Evolutionary conservation across 2,888 invertebrate genomes (phyloP).

Genomic region (Nomada hirtipes): DNA sequence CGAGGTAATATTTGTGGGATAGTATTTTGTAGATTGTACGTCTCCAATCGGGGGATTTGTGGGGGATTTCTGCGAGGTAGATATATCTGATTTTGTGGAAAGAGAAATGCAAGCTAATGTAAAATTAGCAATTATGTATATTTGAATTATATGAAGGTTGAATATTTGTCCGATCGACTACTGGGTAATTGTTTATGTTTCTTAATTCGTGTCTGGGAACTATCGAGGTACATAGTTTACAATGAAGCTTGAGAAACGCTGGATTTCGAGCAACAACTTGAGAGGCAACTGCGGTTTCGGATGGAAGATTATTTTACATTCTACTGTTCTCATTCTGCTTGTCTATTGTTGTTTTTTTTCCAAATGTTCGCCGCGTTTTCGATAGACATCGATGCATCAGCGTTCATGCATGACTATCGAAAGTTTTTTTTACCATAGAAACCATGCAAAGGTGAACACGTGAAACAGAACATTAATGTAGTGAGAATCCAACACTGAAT

Average conservation of each 20-base stretch:
- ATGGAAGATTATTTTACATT: constrained; percentile 56
- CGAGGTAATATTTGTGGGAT: too few relatives aligned
- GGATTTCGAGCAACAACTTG: constrained; percentile 45
- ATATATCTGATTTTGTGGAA: too few relatives aligned
- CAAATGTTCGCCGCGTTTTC: constrained; percentile 22
- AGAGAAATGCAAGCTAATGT: too few relatives aligned
- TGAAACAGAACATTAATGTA: neutral
- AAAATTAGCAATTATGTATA: too few relatives aligned
- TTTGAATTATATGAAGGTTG: too few relatives aligned
- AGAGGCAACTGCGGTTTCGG: constrained; percentile 33
- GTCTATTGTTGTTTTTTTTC: constrained; percentile 24
- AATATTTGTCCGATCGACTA: too few relatives aligned
- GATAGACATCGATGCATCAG: constrained; percentile 30
- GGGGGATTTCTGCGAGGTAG: too few relatives aligned
- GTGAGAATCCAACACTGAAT: neutral
- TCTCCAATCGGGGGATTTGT: too few relatives aligned
- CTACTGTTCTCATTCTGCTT: constrained; percentile 29
- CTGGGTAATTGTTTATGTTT: too few relatives aligned
- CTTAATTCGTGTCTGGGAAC: too few relatives aligned
- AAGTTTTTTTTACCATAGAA: constrained; percentile 29
- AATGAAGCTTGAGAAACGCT: constrained; percentile 58
- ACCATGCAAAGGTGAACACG: constrained; percentile 26
- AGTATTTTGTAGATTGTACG: too few relatives aligned
- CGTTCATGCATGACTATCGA: constrained; percentile 27
- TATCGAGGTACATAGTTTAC: neutral